Base-by-base conservation (phyloP, 2,888 invertebrate species). In the Harpagoxenus sublaevis region DNA sequence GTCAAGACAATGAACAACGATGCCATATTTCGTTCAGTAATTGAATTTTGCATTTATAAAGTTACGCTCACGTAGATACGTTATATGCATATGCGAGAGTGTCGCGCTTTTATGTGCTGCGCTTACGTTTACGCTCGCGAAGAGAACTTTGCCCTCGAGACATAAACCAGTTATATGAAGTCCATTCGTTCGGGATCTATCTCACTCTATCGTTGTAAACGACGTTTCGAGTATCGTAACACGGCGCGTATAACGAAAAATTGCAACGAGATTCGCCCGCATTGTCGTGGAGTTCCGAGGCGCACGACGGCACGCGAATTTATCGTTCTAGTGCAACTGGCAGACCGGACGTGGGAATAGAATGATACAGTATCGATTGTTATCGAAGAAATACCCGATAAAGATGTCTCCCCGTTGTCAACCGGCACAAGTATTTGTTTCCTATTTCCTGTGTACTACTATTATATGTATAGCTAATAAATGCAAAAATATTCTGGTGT, bases 11-110 rank as follows among this genome's bases (percentile, higher is more conserved):
- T 55, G 12, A 79, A 35, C 53, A 35, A 57, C 39, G 78, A 62
- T 66, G 35, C 12, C 35, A 48, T 23, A 23, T 62, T 57, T 73
- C 60, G 55, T 81, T 83, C 77, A 65, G 70, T 81, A 74, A 83
- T 85, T 81, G 63, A 79, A 84, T 79, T 62, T 62, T 31, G 53
- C 55, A 55, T 86, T 87, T 83, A 78, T 66, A 57, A 55, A 78
- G n/a, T 66, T 78, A n/a, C 83, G 71, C 31, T 75, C 48, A 35
- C 53, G 35, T 35, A 60, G 42, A 51, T 23, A 48, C 6, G 6
- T 35, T 8, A 10, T 63, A 23, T 23, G 23, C 62, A 51, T 53
- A 60, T n/a, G 35, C n/a, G 42, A 73, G n/a, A 62, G 57, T 53
- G 77, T 74, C 31, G 9, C 68, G 39, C 70, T 78, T 83, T 83